Evolutionary conservation across 2,888 invertebrate genomes (phyloP), one percentile per base, ranked within the genome.

Genomic region (Lamellibrachia satsuma): DNA sequence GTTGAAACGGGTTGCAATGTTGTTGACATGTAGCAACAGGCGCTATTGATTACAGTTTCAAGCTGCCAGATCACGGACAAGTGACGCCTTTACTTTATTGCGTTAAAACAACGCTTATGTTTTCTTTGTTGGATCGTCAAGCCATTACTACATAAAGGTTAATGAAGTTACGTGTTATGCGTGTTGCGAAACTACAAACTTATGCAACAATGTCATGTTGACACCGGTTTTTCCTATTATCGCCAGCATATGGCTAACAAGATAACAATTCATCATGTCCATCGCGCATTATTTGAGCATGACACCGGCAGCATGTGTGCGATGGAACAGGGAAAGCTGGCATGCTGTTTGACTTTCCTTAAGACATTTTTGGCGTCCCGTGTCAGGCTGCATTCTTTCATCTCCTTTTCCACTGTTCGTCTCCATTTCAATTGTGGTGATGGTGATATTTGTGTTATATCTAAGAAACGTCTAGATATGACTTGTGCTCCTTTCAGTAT

Each of bases 1-100:
- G 75, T 75, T 75, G 75, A 75, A 75, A 75, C 75, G 75, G 75
- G 75, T 75, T 75, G 75, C 75, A 75, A 75, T 22, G 75, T 22
- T 75, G 75, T 75, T 75, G 75, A 75, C 75, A 75, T 75, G 22
- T 22, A 75, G 75, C 75, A 75, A 75, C 75, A 15, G 75, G 75
- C 75, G 75, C 15, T 22, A 75, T 75, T 75, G 75, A 75, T 75
- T 75, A 75, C 75, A 75, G 15, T 75, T 75, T 75, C 1, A 75
- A 75, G 15, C 75, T 75, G 75, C 75, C 75, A 75, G 22, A 75
- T 75, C 75, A 75, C 15, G 6, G 75, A 75, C 22, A 75, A 75
- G 22, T 22, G 75, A 75, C 75, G 2, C 0, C 22, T 22, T n/a
- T 15, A 22, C 1, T 11, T 75, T 75, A 75, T 75, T 75, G n/a